phyloP scores from a whole-genome alignment of 2,797 vertebrate species.

The Halcyon leucocephala region DNA sequence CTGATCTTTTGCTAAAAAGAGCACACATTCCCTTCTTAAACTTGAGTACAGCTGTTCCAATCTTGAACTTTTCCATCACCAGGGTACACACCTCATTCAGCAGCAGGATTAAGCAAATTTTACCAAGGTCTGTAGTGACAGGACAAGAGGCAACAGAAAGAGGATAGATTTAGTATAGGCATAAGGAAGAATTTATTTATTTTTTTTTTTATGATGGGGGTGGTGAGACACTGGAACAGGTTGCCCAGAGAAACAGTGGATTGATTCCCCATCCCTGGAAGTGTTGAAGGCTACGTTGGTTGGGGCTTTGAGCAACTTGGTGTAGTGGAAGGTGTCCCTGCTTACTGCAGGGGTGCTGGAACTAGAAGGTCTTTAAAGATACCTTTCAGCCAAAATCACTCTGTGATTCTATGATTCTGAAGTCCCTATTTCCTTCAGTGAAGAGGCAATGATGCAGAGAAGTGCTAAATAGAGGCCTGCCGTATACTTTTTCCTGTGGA shows the following conservation, averaged over 20 bases:
- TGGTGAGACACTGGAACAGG: neutral
- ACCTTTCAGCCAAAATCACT: neutral
- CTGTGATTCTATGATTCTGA: neutral
- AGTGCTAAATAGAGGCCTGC: neutral
- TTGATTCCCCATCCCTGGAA: neutral
- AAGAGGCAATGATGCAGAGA: neutral
- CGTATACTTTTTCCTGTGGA: neutral
- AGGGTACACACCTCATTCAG: too few relatives aligned
- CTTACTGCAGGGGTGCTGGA: rapidly evolving
- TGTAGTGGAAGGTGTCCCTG: neutral
- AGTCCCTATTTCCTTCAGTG: neutral
- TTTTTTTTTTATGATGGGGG: neutral
- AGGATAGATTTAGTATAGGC: neutral
- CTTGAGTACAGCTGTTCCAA: neutral
- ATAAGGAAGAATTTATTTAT: neutral
- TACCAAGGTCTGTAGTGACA: neutral
- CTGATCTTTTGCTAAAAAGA: neutral
- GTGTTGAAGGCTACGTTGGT: rapidly evolving
- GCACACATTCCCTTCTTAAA: neutral
- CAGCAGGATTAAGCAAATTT: too few relatives aligned
- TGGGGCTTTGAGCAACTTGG: neutral
- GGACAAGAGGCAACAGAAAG: neutral
- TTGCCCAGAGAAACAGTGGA: neutral
- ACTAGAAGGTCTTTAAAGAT: neutral
- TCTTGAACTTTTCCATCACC: neutral